A percentile compares a stretch with the other conserved stretches of the same genome.
These are phyloP conservation scores for Prosopocoilus inquinatus DNA, from an alignment of 2,888 invertebrate genomes.

Conservation along the genomic window DNA sequence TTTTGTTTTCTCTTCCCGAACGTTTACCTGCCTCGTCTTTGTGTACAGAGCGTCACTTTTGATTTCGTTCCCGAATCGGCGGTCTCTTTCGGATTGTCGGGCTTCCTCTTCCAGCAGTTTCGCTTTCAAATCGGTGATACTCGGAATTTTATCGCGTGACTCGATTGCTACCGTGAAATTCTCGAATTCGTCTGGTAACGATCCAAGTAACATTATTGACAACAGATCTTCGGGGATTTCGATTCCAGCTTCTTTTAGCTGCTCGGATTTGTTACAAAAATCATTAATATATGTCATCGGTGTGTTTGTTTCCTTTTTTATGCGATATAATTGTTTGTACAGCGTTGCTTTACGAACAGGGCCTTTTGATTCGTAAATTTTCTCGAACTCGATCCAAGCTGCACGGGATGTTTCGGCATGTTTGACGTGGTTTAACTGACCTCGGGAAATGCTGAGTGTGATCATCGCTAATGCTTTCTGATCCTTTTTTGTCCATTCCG, in stretches of 20 bases:
- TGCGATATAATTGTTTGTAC: conserved; percentile 24
- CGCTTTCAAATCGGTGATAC: conserved; percentile 16
- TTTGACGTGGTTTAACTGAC: conserved; percentile 9
- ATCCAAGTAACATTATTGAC: conserved; percentile 27
- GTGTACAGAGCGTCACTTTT: too few relatives aligned
- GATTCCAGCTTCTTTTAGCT: conserved; percentile 26
- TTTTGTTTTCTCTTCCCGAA: too few relatives aligned
- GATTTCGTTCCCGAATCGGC: too few relatives aligned
- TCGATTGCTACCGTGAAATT: conserved; percentile 19
- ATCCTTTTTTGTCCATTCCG: too few relatives aligned
- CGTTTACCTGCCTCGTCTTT: too few relatives aligned
- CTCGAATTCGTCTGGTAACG: conserved; percentile 24
- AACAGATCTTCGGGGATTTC: conserved; percentile 25
- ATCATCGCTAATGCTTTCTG: too few relatives aligned
- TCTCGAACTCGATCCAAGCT: conserved; percentile 18
- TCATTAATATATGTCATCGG: conserved; percentile 22
- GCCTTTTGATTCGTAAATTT: conserved; percentile 19
- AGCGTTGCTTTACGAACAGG: conserved; percentile 26
- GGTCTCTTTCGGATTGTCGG: neutral
- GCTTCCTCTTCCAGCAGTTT: conserved; percentile 8
- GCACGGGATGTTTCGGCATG: conserved; percentile 15
- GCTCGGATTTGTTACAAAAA: conserved; percentile 23
- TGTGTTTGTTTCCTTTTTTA: conserved; percentile 19
- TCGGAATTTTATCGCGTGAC: conserved; percentile 19
- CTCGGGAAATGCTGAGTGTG: too few relatives aligned